Conservation (phyloP, 1,140 invertebrate genomes). For the Drosophila truncata region DNA sequence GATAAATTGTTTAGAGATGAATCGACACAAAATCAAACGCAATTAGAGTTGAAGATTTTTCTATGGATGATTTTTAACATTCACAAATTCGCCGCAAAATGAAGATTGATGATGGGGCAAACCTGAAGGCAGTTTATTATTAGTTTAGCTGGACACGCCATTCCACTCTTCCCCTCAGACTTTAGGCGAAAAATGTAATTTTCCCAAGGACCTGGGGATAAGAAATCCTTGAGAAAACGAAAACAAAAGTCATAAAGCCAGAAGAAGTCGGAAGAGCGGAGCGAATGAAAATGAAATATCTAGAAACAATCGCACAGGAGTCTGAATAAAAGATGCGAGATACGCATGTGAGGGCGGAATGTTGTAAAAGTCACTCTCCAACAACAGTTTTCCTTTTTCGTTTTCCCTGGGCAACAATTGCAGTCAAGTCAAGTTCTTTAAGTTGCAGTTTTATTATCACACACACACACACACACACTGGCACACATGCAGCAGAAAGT, state of each 20-base stretch:
- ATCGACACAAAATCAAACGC: constrained; percentile 63
- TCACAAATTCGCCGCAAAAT: constrained; percentile 53
- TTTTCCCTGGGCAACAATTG: constrained; percentile 78
- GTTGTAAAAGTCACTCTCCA: constrained; percentile 81
- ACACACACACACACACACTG: constrained; percentile 41
- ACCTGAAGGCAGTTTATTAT: constrained; percentile 54
- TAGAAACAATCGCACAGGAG: constrained; percentile 67
- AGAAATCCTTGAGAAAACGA: constrained; percentile 19
- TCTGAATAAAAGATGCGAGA: constrained; percentile 41
- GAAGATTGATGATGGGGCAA: constrained; percentile 70
- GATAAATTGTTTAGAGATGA: constrained; percentile 68
- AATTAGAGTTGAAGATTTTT: constrained; percentile 76
- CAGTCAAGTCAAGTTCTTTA: constrained; percentile 82
- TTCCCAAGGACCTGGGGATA: constrained; percentile 33
- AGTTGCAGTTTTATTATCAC: constrained; percentile 80
- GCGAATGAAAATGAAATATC: constrained; percentile 59
- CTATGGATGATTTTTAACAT: constrained; percentile 53
- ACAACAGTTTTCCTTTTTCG: constrained; percentile 21
- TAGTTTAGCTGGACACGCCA: constrained; percentile 53
- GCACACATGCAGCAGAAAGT: constrained; percentile 54
- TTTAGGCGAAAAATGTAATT: constrained; percentile 64
- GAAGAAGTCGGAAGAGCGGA: constrained; percentile 31
- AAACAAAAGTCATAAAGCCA: constrained; percentile 73
- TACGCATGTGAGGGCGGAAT: constrained; percentile 54
- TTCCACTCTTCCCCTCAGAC: neutral